phyloP scores from a whole-genome alignment of 2,888 invertebrate species.

The Nebria salina region DNA sequence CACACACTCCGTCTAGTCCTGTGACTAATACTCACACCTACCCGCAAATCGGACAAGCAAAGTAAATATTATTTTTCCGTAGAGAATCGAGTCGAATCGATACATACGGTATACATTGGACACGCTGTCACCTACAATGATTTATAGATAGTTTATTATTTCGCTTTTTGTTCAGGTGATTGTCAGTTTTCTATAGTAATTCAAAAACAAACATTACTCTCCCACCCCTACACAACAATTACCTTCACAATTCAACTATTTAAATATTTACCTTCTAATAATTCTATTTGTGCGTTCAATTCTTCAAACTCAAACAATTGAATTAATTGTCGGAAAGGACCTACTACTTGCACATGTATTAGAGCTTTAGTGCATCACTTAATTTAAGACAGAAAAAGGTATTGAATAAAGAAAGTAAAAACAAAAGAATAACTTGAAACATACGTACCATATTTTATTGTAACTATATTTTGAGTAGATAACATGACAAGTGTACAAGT shows the following conservation, averaged over 20 bases:
- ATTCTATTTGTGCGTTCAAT: neutral
- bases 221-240: neutral
- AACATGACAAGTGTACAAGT: slow-evolving; percentile 42
- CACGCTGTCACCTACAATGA: slow-evolving; percentile 59
- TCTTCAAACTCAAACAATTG: neutral
- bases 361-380: too few species aligned
- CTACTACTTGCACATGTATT: too few species aligned
- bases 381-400: too few species aligned
- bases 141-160: slow-evolving; percentile 60
- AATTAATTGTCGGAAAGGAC: too few species aligned
- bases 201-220: slow-evolving; percentile 58
- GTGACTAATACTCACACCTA: slow-evolving; percentile 4
- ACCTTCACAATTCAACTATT: neutral
- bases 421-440: slow-evolving; percentile 31
- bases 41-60: slow-evolving; percentile 34
- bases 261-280: slow-evolving; percentile 9
- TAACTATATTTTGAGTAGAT: slow-evolving; percentile 44
- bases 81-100: slow-evolving; percentile 48
- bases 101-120: slow-evolving; percentile 58
- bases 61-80: slow-evolving; percentile 35
- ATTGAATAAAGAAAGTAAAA: slow-evolving; percentile 8
- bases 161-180: slow-evolving; percentile 51
- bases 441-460: slow-evolving; percentile 44
- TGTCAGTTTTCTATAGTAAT: slow-evolving; percentile 58
- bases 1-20: neutral